A percentile compares a stretch with the other conserved stretches of the same genome.
Evolutionary conservation across 2,888 invertebrate genomes (phyloP).

Genomic region (Mamestra brassicae): DNA sequence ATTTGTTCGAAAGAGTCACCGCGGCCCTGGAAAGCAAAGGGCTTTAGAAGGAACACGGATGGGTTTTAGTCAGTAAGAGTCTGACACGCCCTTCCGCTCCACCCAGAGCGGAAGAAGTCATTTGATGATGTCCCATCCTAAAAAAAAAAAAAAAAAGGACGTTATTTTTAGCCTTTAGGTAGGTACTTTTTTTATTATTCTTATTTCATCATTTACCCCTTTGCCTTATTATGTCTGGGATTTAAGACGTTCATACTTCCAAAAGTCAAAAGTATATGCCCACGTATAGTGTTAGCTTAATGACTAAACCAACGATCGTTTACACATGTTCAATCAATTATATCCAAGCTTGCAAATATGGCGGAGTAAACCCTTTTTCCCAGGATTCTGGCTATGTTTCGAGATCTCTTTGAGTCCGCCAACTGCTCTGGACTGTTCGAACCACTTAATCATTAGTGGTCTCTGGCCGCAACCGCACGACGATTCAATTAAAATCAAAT

Average conservation of each 20-base stretch:
- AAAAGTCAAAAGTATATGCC: not conserved
- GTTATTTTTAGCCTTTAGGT: not conserved
- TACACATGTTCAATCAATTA: slow-evolving; percentile 10
- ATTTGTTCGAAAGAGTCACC: no score
- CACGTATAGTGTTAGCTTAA: not conserved
- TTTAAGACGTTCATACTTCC: not conserved
- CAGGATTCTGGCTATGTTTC: slow-evolving; percentile 20
- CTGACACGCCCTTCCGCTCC: no score
- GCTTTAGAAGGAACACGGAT: no score
- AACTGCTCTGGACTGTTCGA: slow-evolving; percentile 27
- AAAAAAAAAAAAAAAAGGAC: no score
- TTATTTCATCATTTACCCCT: not conserved
- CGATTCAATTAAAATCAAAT: slow-evolving; percentile 55
- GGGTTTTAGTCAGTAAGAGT: no score
- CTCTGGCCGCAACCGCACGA: slow-evolving; percentile 36
- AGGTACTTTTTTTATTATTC: not conserved
- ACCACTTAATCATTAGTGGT: slow-evolving; percentile 51
- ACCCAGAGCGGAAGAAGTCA: no score
- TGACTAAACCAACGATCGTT: slow-evolving; percentile 10
- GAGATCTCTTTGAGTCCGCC: slow-evolving; percentile 32
- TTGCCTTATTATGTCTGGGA: not conserved
- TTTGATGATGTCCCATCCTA: no score
- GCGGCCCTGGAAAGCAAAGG: no score
- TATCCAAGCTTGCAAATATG: slow-evolving; percentile 6
- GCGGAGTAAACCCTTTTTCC: slow-evolving; percentile 12